Percentiles rank a stretch among this genome's conserved stretches.
phyloP scores from a whole-genome alignment of 2,797 vertebrate species.

The Notoglanidium macrostoma region DNA sequence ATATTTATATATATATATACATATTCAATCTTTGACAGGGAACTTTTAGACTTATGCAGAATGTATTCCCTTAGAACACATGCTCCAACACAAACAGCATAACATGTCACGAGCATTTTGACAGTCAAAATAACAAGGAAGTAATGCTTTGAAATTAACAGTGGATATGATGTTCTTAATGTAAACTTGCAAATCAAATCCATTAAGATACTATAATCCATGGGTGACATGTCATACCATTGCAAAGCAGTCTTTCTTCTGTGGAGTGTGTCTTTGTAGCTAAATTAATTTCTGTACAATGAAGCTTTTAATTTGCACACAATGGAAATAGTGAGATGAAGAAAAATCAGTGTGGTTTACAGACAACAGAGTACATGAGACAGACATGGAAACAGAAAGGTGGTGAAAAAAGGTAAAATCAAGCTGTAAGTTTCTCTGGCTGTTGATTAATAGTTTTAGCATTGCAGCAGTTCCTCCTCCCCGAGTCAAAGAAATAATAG shows the following conservation, averaged over 20 bases:
- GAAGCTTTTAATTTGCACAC: slow-evolving; percentile 54
- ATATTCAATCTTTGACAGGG: background rate
- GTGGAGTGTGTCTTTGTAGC: slow-evolving; percentile 50
- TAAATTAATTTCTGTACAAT: slow-evolving; percentile 61
- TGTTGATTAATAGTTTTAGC: slow-evolving; percentile 53
- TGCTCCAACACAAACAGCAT: background rate
- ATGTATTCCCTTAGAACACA: background rate
- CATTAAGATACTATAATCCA: slow-evolving; percentile 58
- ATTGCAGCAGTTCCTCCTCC: slow-evolving; percentile 35
- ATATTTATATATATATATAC: no score
- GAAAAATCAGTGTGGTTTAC: slow-evolving; percentile 47
- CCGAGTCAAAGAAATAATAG: slow-evolving; percentile 34
- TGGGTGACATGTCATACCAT: slow-evolving; percentile 36
- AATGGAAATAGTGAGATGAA: slow-evolving; percentile 53
- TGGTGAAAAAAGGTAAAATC: slow-evolving; percentile 11
- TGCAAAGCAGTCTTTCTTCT: slow-evolving; percentile 51
- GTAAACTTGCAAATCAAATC: slow-evolving; percentile 51
- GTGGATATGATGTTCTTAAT: slow-evolving; percentile 43
- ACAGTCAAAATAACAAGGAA: slow-evolving; percentile 33
- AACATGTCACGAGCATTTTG: slow-evolving; percentile 34
- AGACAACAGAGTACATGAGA: background rate
- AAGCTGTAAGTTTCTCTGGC: slow-evolving; percentile 43
- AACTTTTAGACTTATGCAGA: slow-evolving; percentile 6
- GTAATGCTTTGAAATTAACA: slow-evolving; percentile 37
- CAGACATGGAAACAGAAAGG: background rate